Evolutionary conservation across 92 coral and sea anemone species (phyloP).

Genomic region (Blastomussa wellsi): DNA sequence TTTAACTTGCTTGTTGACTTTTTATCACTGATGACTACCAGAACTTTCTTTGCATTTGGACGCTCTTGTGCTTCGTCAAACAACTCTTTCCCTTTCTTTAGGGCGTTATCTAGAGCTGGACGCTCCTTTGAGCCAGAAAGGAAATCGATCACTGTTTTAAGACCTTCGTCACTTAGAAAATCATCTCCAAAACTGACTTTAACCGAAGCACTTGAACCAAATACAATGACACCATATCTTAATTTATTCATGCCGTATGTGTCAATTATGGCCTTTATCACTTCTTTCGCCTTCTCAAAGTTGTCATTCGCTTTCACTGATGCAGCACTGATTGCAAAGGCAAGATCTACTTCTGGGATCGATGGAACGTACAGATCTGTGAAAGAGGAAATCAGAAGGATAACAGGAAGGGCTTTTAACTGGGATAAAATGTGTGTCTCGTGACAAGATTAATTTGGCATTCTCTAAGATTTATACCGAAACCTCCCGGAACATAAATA

Average conservation of each 20-base stretch:
- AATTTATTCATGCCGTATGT: conserved; percentile 65
- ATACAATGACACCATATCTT: conserved; percentile 72
- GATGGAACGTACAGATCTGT: conserved; percentile 39
- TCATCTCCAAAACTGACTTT: conserved; percentile 46
- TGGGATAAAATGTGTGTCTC: not conserved
- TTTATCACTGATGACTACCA: conserved; percentile 74
- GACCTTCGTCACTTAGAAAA: conserved; percentile 40
- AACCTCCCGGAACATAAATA: not conserved
- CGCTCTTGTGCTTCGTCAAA: conserved; percentile 63
- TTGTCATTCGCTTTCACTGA: conserved; percentile 57
- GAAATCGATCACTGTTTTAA: conserved; percentile 46
- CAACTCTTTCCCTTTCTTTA: conserved; percentile 54
- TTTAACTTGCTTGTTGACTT: conserved; percentile 48
- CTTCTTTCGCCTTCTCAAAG: conserved; percentile 59
- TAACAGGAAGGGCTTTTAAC: not conserved
- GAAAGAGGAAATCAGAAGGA: not conserved
- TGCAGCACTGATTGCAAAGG: conserved; percentile 80
- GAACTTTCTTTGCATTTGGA: conserved; percentile 74
- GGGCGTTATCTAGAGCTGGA: conserved; percentile 60
- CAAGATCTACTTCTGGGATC: conserved; percentile 70
- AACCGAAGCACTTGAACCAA: conserved; percentile 58
- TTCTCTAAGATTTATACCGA: not conserved
- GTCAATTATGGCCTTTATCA: conserved; percentile 66
- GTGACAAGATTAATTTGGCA: not conserved
- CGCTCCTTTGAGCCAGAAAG: conserved; percentile 39